Conservation (phyloP, 2,113 vertebrate genomes). For the Strix aluco region DNA sequence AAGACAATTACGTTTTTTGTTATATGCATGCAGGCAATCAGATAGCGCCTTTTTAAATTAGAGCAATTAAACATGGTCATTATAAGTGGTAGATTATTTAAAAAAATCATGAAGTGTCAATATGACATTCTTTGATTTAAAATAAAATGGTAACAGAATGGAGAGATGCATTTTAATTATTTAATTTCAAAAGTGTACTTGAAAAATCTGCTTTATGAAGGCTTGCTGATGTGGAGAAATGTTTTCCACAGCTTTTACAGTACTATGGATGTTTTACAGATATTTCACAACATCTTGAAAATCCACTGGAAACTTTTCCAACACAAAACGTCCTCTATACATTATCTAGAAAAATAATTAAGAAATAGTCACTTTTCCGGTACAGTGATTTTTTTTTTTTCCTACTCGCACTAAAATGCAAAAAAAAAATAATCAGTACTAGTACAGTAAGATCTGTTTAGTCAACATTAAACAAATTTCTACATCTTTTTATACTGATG, state of each 20-base stretch:
- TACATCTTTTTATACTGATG: not conserved
- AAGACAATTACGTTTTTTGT: conserved; percentile 80
- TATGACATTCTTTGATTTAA: conserved; percentile 64
- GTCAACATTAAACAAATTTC: not conserved
- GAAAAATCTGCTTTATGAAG: not conserved
- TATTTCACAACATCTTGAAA: not conserved
- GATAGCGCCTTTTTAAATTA: conserved; percentile 73
- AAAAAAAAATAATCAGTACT: not conserved
- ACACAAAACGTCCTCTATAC: not conserved
- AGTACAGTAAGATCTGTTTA: not conserved
- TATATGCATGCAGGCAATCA: conserved; percentile 67
- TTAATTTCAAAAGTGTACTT: conserved; percentile 37
- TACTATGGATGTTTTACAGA: not conserved
- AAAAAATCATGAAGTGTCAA: conserved; percentile 63
- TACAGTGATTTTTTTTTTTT: not conserved
- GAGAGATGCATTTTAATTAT: conserved; percentile 55
- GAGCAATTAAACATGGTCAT: conserved; percentile 75
- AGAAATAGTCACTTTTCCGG: not conserved
- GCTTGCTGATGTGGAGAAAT: not conserved
- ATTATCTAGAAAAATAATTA: not conserved
- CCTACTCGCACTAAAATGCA: not conserved
- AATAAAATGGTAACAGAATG: conserved; percentile 54
- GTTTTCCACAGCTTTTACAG: not conserved
- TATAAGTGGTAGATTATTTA: conserved; percentile 69
- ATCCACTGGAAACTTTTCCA: not conserved